Percentiles rank a stretch among this genome's conserved stretches.
phyloP scores from a whole-genome alignment of 1,140 invertebrate genomes.

The Nixonia krombeini region DNA sequence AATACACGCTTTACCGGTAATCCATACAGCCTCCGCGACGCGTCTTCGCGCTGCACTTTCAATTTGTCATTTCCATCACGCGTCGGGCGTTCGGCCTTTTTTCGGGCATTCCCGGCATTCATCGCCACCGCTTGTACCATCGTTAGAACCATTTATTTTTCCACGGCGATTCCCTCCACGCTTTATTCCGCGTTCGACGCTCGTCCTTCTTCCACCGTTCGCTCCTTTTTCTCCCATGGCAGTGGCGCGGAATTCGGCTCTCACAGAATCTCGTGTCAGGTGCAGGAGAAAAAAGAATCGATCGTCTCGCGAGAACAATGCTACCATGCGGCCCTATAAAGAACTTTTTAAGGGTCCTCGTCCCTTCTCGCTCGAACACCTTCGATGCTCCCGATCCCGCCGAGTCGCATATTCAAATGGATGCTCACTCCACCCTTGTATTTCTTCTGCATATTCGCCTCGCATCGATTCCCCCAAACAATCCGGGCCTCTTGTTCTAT shows the following conservation, averaged over 20 bases:
- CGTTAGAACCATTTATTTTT: too few species aligned
- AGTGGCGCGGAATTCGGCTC: constrained; percentile 15
- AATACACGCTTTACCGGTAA: too few species aligned
- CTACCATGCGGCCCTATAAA: constrained; percentile 24
- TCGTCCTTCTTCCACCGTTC: constrained; percentile 13
- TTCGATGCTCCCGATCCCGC: constrained; percentile 14
- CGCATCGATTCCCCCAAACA: constrained; percentile 15
- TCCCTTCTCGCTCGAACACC: constrained; percentile 27
- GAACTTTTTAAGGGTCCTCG: constrained; percentile 32
- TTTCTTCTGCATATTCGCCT: not conserved
- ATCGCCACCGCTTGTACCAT: too few species aligned
- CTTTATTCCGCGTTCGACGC: constrained; percentile 19
- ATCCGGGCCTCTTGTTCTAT: constrained; percentile 12
- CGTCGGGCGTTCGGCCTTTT: too few species aligned
- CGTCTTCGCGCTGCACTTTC: too few species aligned
- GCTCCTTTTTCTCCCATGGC: constrained; percentile 24
- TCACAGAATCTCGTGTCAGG: constrained; percentile 13
- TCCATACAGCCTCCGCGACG: too few species aligned
- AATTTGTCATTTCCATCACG: too few species aligned
- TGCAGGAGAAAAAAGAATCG: constrained; percentile 9
- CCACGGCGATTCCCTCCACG: too few species aligned
- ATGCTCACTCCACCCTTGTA: not conserved
- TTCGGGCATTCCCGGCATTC: too few species aligned
- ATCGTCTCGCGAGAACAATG: constrained; percentile 34
- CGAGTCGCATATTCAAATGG: constrained; percentile 30